phyloP scores from a whole-genome alignment of 2,113 vertebrate species.

The Microcebus griseorufus region DNA sequence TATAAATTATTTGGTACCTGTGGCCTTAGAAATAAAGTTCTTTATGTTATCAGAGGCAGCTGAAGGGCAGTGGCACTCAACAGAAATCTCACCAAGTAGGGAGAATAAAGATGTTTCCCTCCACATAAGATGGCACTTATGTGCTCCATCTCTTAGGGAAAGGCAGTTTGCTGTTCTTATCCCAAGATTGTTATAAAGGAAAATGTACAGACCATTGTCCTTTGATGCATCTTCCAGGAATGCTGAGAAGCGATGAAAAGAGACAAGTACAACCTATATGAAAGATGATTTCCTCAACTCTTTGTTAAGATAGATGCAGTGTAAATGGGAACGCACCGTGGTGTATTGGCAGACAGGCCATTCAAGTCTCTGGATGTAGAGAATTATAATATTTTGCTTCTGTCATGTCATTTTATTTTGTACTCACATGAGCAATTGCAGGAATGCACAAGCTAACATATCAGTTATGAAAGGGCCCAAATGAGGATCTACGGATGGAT shows the following conservation, averaged over 20 bases:
- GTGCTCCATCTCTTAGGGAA: background rate
- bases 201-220: slow-evolving; percentile 11
- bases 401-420: slow-evolving; percentile 61
- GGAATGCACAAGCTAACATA: slow-evolving; percentile 31
- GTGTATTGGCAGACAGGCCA: slow-evolving; percentile 50
- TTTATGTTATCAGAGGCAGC: background rate
- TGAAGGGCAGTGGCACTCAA: background rate
- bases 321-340: background rate
- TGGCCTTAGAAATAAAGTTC: background rate
- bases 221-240: slow-evolving; percentile 35
- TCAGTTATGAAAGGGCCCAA: slow-evolving; percentile 53
- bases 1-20: background rate
- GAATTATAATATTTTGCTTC: slow-evolving; percentile 43
- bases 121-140: background rate
- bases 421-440: slow-evolving; percentile 55
- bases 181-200: background rate
- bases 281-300: slow-evolving; percentile 52
- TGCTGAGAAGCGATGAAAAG: slow-evolving; percentile 36
- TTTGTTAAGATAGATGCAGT: slow-evolving; percentile 60
- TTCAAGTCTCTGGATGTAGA: slow-evolving; percentile 10
- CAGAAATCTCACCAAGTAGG: background rate
- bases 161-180: background rate
- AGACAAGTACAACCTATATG: slow-evolving; percentile 34
- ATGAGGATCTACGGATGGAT: slow-evolving; percentile 55
- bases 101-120: background rate